Percentiles rank a stretch among this genome's conserved stretches.
Conservation (phyloP, 2,888 invertebrate genomes). For the Galerucella pusilla region DNA sequence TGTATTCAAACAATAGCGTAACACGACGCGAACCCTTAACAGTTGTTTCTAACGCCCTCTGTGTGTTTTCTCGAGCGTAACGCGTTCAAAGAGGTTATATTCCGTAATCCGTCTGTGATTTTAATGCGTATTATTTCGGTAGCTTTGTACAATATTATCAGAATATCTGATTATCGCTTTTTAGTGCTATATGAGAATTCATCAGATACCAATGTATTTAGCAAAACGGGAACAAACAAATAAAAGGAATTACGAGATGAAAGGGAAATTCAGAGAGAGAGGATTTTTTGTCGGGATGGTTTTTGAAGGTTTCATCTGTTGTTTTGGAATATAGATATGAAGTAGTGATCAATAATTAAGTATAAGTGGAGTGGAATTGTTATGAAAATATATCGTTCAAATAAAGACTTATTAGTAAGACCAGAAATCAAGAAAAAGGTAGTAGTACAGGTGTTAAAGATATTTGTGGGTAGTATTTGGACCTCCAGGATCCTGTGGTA, state of each 20-base stretch:
- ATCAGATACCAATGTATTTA: constrained; percentile 49
- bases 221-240: constrained; percentile 43
- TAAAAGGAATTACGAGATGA: constrained; percentile 42
- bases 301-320: constrained; percentile 8
- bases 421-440: too few species aligned
- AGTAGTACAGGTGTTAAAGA: too few species aligned
- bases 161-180: constrained; percentile 62
- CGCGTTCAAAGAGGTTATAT: constrained; percentile 63
- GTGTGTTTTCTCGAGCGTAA: constrained; percentile 59
- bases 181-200: constrained; percentile 51
- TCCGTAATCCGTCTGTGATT: constrained; percentile 62
- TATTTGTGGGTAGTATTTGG: too few species aligned
- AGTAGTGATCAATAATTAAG: too few species aligned
- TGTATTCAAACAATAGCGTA: constrained; percentile 63
- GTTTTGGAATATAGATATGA: background rate
- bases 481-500: too few species aligned
- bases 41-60: constrained; percentile 59
- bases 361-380: too few species aligned
- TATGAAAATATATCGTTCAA: too few species aligned
- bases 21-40: constrained; percentile 55
- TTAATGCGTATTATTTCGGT: constrained; percentile 65
- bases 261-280: constrained; percentile 16
- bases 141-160: constrained; percentile 58
- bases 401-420: too few species aligned
- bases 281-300: constrained; percentile 5